Conservation (phyloP, 1,140 invertebrate genomes). For the Ceratina calcarata region DNA sequence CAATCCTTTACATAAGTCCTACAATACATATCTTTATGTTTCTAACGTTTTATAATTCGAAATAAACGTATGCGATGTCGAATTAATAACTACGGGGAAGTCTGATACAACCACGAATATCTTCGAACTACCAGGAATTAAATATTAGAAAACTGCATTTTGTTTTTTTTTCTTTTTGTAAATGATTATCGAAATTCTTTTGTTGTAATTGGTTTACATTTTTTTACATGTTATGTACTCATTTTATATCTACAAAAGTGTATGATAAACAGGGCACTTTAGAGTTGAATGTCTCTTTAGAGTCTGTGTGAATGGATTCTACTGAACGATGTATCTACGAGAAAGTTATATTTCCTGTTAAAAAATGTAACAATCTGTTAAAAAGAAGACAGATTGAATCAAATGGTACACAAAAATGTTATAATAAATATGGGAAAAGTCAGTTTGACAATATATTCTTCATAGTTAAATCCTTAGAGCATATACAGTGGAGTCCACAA, state of each 20-base stretch:
- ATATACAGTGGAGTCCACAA: too few relatives aligned
- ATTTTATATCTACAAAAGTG: background rate
- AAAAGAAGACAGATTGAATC: slow-evolving; percentile 30
- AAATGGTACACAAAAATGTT: slow-evolving; percentile 24
- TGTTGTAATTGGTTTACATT: background rate
- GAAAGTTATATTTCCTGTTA: slow-evolving; percentile 11
- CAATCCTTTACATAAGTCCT: slow-evolving; percentile 1
- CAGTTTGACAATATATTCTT: slow-evolving; percentile 19
- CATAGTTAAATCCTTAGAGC: slow-evolving; percentile 16
- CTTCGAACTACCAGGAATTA: background rate
- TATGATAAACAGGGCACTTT: slow-evolving; percentile 8
- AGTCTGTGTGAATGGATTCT: background rate
- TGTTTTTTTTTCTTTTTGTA: background rate
- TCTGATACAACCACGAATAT: too few relatives aligned
- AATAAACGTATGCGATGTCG: background rate
- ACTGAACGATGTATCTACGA: background rate
- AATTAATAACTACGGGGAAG: too few relatives aligned
- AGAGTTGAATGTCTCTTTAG: too few relatives aligned
- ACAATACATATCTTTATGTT: background rate
- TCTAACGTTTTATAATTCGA: slow-evolving; percentile 11
- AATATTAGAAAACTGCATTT: background rate
- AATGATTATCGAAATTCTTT: slow-evolving; percentile 3
- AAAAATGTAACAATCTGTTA: slow-evolving; percentile 29
- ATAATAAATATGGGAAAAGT: slow-evolving; percentile 9
- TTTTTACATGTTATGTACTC: background rate